phyloP scores from a whole-genome alignment of 1,140 invertebrate species.

The Armadillidium nasatum region DNA sequence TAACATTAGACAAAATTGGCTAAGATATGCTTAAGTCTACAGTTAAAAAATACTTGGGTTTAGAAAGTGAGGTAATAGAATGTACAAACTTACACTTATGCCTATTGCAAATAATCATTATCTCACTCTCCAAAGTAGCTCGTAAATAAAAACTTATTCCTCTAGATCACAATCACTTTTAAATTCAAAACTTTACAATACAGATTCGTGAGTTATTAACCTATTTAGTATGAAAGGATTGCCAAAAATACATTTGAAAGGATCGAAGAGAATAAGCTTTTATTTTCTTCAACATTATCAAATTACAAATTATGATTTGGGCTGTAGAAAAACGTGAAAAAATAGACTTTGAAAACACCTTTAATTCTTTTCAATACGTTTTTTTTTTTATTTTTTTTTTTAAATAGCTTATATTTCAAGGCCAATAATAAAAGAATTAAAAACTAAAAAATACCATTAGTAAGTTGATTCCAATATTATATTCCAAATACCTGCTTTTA shows the following conservation, averaged over 20 bases:
- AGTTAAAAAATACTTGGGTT: background rate
- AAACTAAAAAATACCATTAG: background rate
- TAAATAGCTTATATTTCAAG: background rate
- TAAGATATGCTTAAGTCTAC: slow-evolving; percentile 7
- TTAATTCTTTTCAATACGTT: background rate
- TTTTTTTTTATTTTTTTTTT: no score
- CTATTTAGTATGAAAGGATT: no score
- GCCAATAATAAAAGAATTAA: background rate
- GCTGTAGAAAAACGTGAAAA: slow-evolving; percentile 3
- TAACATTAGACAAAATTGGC: slow-evolving; percentile 5
- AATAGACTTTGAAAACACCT: slow-evolving; percentile 1
- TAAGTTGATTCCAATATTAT: background rate
- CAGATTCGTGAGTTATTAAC: no score
- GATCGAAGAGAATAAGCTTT: no score
- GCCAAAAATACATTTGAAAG: no score
- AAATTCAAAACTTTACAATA: no score
- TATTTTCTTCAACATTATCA: background rate
- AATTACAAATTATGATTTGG: slow-evolving; percentile 8
- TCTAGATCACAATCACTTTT: no score
- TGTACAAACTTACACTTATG: no score
- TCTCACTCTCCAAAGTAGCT: no score
- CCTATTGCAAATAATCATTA: no score
- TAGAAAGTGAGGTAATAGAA: no score
- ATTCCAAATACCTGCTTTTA: background rate
- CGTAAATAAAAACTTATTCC: no score